phyloP scores from a whole-genome alignment of 2,888 invertebrate genomes.

The Nomada lathburiana region DNA sequence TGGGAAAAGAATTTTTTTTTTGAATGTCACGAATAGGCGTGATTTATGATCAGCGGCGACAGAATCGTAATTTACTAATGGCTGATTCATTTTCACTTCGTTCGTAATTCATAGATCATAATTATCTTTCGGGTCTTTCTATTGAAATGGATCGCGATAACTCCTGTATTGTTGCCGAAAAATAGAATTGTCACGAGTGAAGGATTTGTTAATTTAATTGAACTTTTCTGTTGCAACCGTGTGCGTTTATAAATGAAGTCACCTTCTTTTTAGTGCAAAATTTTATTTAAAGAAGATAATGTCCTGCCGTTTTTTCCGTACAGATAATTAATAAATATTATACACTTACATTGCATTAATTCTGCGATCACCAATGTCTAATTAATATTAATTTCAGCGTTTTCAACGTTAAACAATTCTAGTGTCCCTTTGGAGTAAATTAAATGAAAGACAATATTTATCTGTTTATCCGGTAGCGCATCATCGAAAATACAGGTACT shows the following conservation, averaged over 20 bases:
- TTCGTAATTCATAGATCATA: constrained; percentile 52
- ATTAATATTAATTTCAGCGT: no score
- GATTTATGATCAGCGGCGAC: constrained; percentile 32
- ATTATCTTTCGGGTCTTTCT: constrained; percentile 44
- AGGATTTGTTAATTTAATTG: constrained; percentile 37
- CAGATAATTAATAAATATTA: no score
- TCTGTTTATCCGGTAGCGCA: no score
- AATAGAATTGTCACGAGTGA: constrained; percentile 2
- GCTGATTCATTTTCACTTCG: constrained; percentile 41
- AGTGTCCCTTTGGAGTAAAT: no score
- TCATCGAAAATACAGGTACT: no score
- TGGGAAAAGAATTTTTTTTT: constrained; percentile 8
- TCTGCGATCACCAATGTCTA: no score
- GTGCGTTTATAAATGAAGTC: background rate
- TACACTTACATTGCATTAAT: no score
- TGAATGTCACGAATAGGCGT: constrained; percentile 16
- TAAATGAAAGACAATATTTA: no score
- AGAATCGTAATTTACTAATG: constrained; percentile 42
- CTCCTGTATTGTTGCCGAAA: constrained; percentile 26
- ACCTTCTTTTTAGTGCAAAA: no score
- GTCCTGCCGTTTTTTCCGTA: no score
- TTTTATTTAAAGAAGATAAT: no score
- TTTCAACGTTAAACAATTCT: no score
- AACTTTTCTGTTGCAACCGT: constrained; percentile 13
- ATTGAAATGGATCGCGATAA: constrained; percentile 43